phyloP scores from a whole-genome alignment of 1,140 invertebrate species.

The Agraylea sexmaculata region DNA sequence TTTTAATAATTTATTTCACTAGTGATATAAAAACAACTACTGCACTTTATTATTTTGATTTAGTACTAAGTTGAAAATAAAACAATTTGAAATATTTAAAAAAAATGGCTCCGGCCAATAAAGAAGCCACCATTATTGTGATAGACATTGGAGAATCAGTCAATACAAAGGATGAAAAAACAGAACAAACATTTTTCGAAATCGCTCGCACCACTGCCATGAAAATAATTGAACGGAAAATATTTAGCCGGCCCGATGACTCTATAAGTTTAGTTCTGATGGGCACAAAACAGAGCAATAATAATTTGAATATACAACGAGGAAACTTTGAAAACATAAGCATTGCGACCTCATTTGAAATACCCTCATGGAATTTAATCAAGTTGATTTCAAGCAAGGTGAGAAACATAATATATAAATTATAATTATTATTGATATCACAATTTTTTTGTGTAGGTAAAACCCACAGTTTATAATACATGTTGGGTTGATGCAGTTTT shows the following conservation, averaged over 20 bases:
- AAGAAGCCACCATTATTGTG: slow-evolving; percentile 32
- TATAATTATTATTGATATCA: slow-evolving; percentile 8
- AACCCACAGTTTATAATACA: slow-evolving; percentile 28
- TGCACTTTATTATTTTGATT: too few relatives aligned
- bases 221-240: slow-evolving; percentile 34
- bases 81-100: too few relatives aligned
- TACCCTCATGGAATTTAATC: slow-evolving; percentile 15
- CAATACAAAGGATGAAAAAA: slow-evolving; percentile 23
- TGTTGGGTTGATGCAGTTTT: slow-evolving; percentile 35
- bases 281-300: slow-evolving; percentile 30
- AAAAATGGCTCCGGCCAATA: slow-evolving; percentile 28
- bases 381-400: slow-evolving; percentile 14
- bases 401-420: slow-evolving; percentile 8
- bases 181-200: slow-evolving; percentile 29
- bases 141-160: slow-evolving; percentile 32
- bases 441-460: slow-evolving; percentile 20
- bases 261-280: slow-evolving; percentile 30
- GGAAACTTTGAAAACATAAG: slow-evolving; percentile 19
- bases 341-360: slow-evolving; percentile 6
- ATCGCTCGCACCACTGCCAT: slow-evolving; percentile 26
- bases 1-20: too few relatives aligned
- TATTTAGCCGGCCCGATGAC: slow-evolving; percentile 32
- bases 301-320: slow-evolving; percentile 25
- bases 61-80: too few relatives aligned
- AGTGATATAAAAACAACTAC: too few relatives aligned